Conservation (phyloP, 2,113 vertebrate genomes). For the Tachuris rubrigastra region DNA sequence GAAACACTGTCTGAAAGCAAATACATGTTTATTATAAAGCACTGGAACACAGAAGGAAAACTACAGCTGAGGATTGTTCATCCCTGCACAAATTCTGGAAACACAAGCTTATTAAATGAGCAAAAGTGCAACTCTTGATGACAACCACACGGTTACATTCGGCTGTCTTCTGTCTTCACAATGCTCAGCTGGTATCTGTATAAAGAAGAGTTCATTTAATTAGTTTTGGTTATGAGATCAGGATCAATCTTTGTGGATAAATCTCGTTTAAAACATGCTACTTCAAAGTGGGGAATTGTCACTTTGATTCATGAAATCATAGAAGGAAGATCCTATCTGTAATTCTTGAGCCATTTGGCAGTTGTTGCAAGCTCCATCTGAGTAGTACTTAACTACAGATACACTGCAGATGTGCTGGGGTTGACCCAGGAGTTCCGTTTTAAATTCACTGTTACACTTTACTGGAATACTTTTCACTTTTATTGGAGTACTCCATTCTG, state of each 20-base stretch:
- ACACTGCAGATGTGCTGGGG: not conserved
- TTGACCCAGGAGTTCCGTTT: not conserved
- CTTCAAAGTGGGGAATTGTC: not conserved
- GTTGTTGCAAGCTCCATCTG: not conserved
- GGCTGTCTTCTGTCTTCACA: not conserved
- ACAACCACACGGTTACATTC: not conserved
- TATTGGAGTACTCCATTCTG: not conserved
- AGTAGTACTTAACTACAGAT: not conserved
- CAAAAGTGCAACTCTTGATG: not conserved
- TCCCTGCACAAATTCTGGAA: not conserved
- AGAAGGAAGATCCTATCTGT: not conserved
- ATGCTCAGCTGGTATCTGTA: slow-evolving; percentile 59
- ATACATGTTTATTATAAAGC: slow-evolving; percentile 38
- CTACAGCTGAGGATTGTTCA: not conserved
- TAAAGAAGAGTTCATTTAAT: not conserved
- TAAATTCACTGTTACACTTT: not conserved
- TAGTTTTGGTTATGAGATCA: not conserved
- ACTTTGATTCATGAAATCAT: not conserved
- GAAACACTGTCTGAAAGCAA: not conserved
- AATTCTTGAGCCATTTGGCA: not conserved
- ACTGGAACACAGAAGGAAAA: not conserved
- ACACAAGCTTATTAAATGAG: not conserved
- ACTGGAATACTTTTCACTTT: not conserved
- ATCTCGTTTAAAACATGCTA: not conserved
- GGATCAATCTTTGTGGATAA: not conserved